Evolutionary conservation across 2,113 vertebrate species (phyloP).

Genomic region (Oreochromis niloticus): DNA sequence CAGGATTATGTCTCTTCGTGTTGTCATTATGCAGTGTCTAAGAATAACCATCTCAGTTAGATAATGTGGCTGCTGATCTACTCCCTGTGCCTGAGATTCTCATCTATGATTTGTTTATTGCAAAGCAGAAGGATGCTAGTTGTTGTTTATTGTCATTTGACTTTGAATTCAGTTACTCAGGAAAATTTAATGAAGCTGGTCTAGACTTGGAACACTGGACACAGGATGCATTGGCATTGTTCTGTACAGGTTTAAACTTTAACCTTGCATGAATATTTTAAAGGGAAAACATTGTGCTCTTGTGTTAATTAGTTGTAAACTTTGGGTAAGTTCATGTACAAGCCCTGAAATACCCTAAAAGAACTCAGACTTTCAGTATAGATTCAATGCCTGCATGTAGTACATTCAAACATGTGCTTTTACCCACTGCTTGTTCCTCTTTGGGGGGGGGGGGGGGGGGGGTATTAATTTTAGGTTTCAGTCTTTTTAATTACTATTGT

Average conservation of each 20-base stretch:
- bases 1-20: slow-evolving; percentile 24
- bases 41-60: not conserved
- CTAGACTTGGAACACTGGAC: not conserved
- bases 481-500: not conserved
- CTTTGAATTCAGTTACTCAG: not conserved
- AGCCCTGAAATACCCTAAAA: not conserved
- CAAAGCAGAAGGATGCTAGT: not conserved
- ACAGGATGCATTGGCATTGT: not conserved
- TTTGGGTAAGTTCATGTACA: not conserved
- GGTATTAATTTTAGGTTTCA: not conserved
- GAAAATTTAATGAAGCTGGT: not conserved
- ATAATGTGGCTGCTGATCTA: not conserved
- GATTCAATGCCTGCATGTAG: rapidly evolving
- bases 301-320: not conserved
- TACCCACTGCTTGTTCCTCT: not conserved
- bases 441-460: too few species aligned
- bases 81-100: not conserved
- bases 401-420: not conserved
- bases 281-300: not conserved
- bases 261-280: not conserved
- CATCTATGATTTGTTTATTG: not conserved
- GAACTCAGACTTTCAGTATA: not conserved
- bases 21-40: slow-evolving; percentile 7
- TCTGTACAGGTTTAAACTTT: not conserved
- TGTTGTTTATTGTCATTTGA: not conserved